These are phyloP conservation scores for Cyrtonyx montezumae DNA, from an alignment of 2,113 vertebrate genomes.

Conservation along the genomic window DNA sequence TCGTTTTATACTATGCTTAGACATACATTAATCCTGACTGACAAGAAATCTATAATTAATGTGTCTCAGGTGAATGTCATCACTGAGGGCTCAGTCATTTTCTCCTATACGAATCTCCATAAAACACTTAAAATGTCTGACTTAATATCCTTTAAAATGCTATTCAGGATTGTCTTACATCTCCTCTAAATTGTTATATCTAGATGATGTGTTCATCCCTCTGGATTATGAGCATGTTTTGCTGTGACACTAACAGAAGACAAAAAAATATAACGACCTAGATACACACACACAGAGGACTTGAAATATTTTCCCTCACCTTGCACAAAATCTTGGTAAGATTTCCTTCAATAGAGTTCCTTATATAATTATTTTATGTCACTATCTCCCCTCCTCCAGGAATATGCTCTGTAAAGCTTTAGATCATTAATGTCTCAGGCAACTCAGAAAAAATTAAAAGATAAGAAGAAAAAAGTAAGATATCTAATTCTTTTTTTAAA, in stretches of 20 bases:
- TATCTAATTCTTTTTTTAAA: not conserved
- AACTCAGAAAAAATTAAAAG: not conserved
- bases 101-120: not conserved
- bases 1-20: slow-evolving; percentile 10
- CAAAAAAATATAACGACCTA: not conserved
- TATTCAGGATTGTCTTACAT: not conserved
- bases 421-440: not conserved
- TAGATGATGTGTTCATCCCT: not conserved
- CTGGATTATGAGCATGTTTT: not conserved
- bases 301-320: not conserved
- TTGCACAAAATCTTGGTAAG: not conserved
- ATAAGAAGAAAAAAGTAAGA: not conserved
- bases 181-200: not conserved
- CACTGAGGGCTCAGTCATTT: not conserved
- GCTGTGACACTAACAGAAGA: not conserved
- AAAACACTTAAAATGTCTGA: not conserved
- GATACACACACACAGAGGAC: not conserved
- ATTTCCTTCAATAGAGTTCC: not conserved
- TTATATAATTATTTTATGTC: not conserved
- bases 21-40: slow-evolving; percentile 36
- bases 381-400: not conserved
- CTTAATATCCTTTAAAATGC: slow-evolving; percentile 5
- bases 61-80: slow-evolving; percentile 1
- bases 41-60: slow-evolving; percentile 67
- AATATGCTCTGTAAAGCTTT: not conserved